Base-by-base conservation (phyloP, 1,140 invertebrate species). In the Formica exsecta region DNA sequence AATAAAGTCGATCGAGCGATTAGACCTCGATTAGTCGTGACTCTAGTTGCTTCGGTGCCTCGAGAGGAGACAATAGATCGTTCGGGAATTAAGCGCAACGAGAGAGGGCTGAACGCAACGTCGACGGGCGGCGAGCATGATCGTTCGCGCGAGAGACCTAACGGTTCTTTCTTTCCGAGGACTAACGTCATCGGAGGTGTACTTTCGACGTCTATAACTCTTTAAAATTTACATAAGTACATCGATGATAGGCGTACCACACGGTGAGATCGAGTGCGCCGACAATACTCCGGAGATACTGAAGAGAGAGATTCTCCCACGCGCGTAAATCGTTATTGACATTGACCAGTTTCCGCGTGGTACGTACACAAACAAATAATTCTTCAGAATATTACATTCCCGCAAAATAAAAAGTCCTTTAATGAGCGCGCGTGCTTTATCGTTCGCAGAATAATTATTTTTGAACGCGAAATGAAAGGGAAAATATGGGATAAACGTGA, bases 61-160 rank as follows among this genome's bases (percentile, higher is more conserved):
- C 29, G 76, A 86, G 85, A 76, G 68, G 70, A 88, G 74, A 89
- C 75, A 89, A 89, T 89, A 86, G 77, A 89, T 71, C 84, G 84
- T 83, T 89, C 64, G 64, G 80, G 66, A 89, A 89, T 89, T 79
- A 59, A 71, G 83, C 75, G 83, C 83, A 89, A 89, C 68, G 77
- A 85, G 71, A 79, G 88, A 90, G 89, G 89, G 85, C 85, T 87
- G 79, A 89, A 89, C 89, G 88, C 65, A 89, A 51, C 51, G 57
- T 74, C 51, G 71, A 29, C 62, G 76, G 76, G 66, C 76, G 86
- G 77, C 51, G 74, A 68, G 44, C 86, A 54, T 87, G 71, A 89
- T 54, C 87, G 59, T 66, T 87, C 77, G 66, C 65, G 68, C 65
- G 61, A 75, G 73, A 75, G 41, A 62, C 25, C 79, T 89, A 89